Evolutionary conservation across 2,888 invertebrate species (phyloP).

Genomic region (Polia nebulosa): DNA sequence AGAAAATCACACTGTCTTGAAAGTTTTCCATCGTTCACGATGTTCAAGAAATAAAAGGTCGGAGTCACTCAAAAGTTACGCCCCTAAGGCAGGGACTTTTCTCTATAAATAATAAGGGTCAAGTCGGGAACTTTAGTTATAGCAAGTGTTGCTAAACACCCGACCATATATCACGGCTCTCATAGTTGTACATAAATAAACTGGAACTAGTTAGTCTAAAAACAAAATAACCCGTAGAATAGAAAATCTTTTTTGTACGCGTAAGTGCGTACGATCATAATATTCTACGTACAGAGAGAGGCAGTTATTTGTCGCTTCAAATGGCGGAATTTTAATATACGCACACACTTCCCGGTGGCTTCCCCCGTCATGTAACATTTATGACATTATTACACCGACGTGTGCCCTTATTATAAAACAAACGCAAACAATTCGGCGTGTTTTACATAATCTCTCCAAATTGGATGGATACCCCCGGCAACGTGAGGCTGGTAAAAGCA

Average conservation of each 20-base stretch:
- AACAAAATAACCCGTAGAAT: constrained; percentile 15
- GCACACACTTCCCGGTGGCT: constrained; percentile 75
- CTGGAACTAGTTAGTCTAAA: constrained; percentile 29
- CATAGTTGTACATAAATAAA: constrained; percentile 44
- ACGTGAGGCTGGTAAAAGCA: constrained; percentile 64
- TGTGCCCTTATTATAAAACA: constrained; percentile 80
- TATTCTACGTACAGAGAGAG: constrained; percentile 73
- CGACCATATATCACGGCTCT: constrained; percentile 41
- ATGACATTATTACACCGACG: constrained; percentile 81
- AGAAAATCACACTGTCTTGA: constrained; percentile 54
- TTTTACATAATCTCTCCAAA: constrained; percentile 85
- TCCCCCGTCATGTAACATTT: constrained; percentile 79
- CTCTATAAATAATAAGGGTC: constrained; percentile 64
- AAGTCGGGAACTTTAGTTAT: constrained; percentile 51
- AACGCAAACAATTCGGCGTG: constrained; percentile 80
- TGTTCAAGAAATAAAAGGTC: constrained; percentile 50
- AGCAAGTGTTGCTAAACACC: constrained; percentile 41
- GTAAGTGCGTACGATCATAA: constrained; percentile 60
- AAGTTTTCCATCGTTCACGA: constrained; percentile 51
- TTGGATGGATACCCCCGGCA: constrained; percentile 75
- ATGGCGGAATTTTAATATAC: constrained; percentile 83
- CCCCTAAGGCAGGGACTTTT: constrained; percentile 28
- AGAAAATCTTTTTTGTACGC: constrained; percentile 11
- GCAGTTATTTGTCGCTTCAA: constrained; percentile 74
- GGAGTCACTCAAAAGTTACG: constrained; percentile 55